A percentile compares a stretch with the other conserved stretches of the same genome.
Conservation (phyloP, 2,113 vertebrate genomes). For the Melanotaenia duboulayi region DNA sequence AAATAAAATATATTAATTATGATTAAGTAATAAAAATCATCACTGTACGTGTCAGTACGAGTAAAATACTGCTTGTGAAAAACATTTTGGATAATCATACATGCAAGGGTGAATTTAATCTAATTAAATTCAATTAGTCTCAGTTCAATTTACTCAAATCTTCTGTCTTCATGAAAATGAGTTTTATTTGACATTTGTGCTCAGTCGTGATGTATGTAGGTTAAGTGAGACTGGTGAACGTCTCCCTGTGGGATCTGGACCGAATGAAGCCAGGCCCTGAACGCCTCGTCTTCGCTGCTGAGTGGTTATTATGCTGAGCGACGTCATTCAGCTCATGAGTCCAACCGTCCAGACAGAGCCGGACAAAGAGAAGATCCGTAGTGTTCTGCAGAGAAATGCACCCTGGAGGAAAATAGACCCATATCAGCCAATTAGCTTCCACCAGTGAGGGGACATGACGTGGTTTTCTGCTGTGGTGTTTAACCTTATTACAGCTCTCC, state of each 20-base stretch:
- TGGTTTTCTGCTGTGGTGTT: constrained; percentile 56
- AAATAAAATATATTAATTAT: too few species aligned
- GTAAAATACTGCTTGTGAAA: too few species aligned
- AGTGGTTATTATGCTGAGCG: constrained; percentile 29
- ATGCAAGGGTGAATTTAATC: too few species aligned
- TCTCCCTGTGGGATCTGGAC: constrained; percentile 35
- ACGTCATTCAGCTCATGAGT: constrained; percentile 41
- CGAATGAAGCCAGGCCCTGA: constrained; percentile 29
- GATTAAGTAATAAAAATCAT: too few species aligned
- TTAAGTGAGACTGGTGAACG: constrained; percentile 2
- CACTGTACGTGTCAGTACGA: too few species aligned
- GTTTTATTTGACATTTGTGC: too few species aligned
- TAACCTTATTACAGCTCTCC: constrained; percentile 60
- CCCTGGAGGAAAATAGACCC: constrained; percentile 46
- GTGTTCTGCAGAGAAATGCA: constrained; percentile 40
- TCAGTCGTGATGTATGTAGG: too few species aligned
- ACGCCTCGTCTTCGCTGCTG: constrained; percentile 42
- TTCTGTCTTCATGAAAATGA: too few species aligned
- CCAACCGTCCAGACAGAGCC: constrained; percentile 37
- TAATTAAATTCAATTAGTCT: too few species aligned
- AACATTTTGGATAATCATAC: too few species aligned
- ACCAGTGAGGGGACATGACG: constrained; percentile 34
- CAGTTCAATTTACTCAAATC: too few species aligned
- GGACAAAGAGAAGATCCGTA: constrained; percentile 29
- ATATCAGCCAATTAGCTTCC: constrained; percentile 62